phyloP scores from a whole-genome alignment of 64 coral and sea anemone species.

The Trachythela sp. region DNA sequence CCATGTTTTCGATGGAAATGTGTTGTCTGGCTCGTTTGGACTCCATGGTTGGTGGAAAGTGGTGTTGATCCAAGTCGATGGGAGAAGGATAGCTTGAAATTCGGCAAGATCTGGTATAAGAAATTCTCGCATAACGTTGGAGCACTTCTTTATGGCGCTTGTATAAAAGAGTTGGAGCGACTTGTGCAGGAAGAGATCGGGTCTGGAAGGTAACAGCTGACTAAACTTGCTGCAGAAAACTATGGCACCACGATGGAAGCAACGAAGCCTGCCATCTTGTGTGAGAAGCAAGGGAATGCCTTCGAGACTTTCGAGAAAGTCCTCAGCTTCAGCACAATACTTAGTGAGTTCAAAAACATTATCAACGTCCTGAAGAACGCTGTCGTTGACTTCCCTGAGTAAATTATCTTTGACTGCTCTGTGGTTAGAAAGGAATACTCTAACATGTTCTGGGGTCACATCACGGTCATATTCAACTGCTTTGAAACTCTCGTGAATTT shows the following conservation, averaged over 20 bases:
- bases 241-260: conserved; percentile 3
- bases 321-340: conserved; percentile 50
- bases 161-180: background rate
- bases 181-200: conserved; percentile 57
- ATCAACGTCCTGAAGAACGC: conserved; percentile 3
- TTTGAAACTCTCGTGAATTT: background rate
- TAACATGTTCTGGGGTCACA: background rate
- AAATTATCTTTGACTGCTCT: conserved; percentile 36
- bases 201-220: conserved; percentile 36
- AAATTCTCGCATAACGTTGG: background rate
- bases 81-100: background rate
- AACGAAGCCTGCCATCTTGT: conserved; percentile 40
- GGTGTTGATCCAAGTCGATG: background rate
- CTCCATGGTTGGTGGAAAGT: background rate
- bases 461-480: background rate
- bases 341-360: conserved; percentile 22
- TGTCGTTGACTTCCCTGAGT: conserved; percentile 22
- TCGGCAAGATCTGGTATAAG: background rate
- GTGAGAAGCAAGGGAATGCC: conserved; percentile 81
- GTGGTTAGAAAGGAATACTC: background rate
- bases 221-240: conserved; percentile 44
- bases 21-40: background rate
- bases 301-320: conserved; percentile 40
- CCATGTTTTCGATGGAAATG: background rate
- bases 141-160: background rate